Evolutionary conservation across 2,113 vertebrate species (phyloP).

Genomic region (Chaetorhynchus papuensis): DNA sequence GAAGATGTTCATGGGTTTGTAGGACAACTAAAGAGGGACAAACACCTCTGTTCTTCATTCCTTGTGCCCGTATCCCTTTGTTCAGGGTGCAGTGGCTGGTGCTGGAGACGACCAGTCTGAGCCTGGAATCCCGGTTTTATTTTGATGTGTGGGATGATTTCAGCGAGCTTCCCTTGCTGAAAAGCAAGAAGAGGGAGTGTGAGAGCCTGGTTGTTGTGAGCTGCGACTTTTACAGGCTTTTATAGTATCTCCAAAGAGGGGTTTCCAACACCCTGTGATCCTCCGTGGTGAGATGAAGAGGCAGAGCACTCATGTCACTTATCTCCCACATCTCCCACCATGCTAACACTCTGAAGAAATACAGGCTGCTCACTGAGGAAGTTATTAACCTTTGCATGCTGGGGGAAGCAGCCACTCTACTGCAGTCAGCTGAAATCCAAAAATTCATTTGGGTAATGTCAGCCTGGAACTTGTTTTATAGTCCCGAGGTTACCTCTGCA

Average conservation of each 20-base stretch:
- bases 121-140: not conserved
- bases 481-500: not conserved
- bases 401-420: not conserved
- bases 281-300: not conserved
- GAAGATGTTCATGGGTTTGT: not conserved
- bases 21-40: not conserved
- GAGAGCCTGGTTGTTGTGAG: not conserved
- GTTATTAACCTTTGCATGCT: not conserved
- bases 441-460: not conserved
- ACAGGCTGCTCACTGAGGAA: not conserved
- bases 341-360: not conserved
- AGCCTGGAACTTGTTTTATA: not conserved
- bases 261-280: not conserved
- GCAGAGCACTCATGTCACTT: not conserved
- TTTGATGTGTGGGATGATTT: not conserved
- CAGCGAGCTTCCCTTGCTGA: not conserved
- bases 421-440: not conserved
- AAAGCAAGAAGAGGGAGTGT: not conserved
- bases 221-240: not conserved
- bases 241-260: not conserved
- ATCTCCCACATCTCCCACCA: not conserved
- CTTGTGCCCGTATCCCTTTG: not conserved
- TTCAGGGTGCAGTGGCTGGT: not conserved
- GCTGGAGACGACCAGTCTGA: not conserved
- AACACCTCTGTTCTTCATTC: not conserved